Base-by-base conservation (phyloP, 1,140 invertebrate species). In the Holotrichia oblita region DNA sequence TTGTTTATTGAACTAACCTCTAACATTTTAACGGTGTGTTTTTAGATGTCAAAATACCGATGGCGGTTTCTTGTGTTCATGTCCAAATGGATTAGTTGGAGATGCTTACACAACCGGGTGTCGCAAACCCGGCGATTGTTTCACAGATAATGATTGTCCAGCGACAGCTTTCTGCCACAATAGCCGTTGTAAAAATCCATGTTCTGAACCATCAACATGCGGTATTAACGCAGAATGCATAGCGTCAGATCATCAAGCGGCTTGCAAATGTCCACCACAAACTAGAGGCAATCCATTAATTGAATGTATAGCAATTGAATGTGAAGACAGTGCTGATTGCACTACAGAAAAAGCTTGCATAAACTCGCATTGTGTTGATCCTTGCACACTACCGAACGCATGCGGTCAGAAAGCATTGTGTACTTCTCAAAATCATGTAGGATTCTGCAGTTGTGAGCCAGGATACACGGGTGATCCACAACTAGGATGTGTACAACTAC, bases 401-500 rank as follows among this genome's bases (percentile, higher is more conserved):
- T 97, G 96, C 83, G 96, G 96, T 0, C 90, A 92, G 79, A 93
- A 94, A 82, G 93, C 95, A 0, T 90, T 91, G 72, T 96, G 95
- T 84, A 87, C 87, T 12, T 89, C 93, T 0, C 88, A 89, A 75
- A 94, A 93, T 84, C 94, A 95, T 81, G 90, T 93, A n/a, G 93
- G 93, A 2, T 88, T 93, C 12, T 98, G 96, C 83, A 91, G 90
- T 6, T 98, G 96, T 85, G 88, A 91, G 83, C 88, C 94, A 17
- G 96, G 95, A 20, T 94, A 91, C 78, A 96, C 95, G 9, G 96
- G 96, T 72, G 94, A 97, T 88, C 94, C 96, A 17, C 92, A 93
- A 77, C 88, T 96, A 40, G 95, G 95, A 9, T 96, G 95, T 84
- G 91, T 94, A 44, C 89, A 91, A 3, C 88, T 96, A 42, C 93